Evolutionary conservation across 2,888 invertebrate species (phyloP).

Genomic region (Cordilura impudica): DNA sequence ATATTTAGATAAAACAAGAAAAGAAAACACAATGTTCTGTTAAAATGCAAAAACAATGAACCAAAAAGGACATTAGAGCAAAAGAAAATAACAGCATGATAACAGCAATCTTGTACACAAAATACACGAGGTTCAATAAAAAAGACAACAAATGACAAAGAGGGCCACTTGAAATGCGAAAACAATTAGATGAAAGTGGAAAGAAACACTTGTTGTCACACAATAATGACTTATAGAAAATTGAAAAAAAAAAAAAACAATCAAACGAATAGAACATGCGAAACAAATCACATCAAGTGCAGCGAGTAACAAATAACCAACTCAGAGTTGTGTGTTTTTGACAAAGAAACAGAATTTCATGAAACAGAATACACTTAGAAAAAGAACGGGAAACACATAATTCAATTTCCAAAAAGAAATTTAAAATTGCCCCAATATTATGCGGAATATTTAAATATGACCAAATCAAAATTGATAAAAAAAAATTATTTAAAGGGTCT

Average conservation of each 20-base stretch:
- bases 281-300: slow-evolving; percentile 58
- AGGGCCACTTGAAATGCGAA: slow-evolving; percentile 27
- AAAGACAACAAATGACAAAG: slow-evolving; percentile 14
- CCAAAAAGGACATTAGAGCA: slow-evolving; percentile 8
- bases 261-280: slow-evolving; percentile 27
- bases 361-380: slow-evolving; percentile 15
- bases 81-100: slow-evolving; percentile 55
- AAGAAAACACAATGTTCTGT: slow-evolving; percentile 17
- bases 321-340: slow-evolving; percentile 4
- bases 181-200: slow-evolving; percentile 47
- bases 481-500: too few species aligned
- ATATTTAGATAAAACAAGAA: slow-evolving; percentile 18
- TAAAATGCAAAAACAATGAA: not conserved
- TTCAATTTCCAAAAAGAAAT: too few species aligned
- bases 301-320: slow-evolving; percentile 12
- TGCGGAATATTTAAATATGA: too few species aligned
- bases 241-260: slow-evolving; percentile 13
- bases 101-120: not conserved
- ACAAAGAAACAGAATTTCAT: slow-evolving; percentile 27
- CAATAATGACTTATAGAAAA: slow-evolving; percentile 37
- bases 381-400: too few species aligned
- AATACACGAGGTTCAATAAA: not conserved
- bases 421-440: too few species aligned
- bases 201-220: slow-evolving; percentile 59
- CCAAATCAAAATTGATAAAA: too few species aligned